Conservation (phyloP, 2,113 vertebrate genomes). For the Triplophysa siluroides region DNA sequence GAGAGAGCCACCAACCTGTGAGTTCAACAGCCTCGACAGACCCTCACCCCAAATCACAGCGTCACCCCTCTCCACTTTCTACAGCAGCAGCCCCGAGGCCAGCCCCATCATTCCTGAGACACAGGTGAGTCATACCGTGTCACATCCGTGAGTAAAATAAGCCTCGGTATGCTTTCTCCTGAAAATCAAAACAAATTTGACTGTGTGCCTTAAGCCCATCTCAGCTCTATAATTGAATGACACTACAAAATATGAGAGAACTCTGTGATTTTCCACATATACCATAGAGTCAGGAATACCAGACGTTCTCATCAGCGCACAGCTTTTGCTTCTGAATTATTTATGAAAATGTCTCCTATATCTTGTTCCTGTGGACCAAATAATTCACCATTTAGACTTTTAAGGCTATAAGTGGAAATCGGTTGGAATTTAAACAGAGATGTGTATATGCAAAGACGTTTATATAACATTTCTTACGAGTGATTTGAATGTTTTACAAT, state of each 20-base stretch:
- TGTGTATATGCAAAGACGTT: neutral
- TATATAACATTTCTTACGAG: neutral
- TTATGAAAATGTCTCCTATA: neutral
- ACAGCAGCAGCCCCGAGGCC: conserved; percentile 89
- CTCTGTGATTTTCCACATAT: neutral
- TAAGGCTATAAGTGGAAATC: conserved; percentile 8
- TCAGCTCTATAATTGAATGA: conserved; percentile 18
- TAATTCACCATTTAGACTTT: neutral
- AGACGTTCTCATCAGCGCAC: neutral
- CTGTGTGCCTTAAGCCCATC: neutral
- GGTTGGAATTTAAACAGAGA: neutral
- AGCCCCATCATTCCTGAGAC: conserved; percentile 96
- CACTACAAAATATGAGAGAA: conserved; percentile 1
- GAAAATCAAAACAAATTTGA: neutral
- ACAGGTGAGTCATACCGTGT: conserved; percentile 79
- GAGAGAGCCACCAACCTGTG: conserved; percentile 93
- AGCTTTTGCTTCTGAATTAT: conserved; percentile 12
- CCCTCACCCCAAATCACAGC: conserved; percentile 89
- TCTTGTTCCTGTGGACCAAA: neutral
- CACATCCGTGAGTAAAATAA: conserved; percentile 4
- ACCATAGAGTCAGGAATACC: neutral
- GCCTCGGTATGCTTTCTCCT: neutral
- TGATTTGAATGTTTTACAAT: no score
- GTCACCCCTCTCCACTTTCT: conserved; percentile 92
- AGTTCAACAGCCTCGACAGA: conserved; percentile 88